These are phyloP conservation scores for Quadroppia sp. DNA, from an alignment of 2,888 invertebrate genomes.

Conservation along the genomic window DNA sequence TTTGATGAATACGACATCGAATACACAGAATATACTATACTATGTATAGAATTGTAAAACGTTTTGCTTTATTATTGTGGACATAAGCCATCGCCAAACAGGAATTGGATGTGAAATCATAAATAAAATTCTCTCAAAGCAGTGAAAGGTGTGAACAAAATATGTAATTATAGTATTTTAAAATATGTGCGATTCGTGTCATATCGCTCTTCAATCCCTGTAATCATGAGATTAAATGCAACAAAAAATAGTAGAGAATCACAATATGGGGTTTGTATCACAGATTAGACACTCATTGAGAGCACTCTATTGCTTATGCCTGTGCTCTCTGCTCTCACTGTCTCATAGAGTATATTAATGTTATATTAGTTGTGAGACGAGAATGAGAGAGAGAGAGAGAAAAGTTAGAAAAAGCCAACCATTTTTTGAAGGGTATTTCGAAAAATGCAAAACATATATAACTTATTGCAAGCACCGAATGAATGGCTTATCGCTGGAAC, in stretches of 20 bases:
- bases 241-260: conserved; percentile 28
- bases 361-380: too few relatives aligned
- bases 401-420: conserved; percentile 10
- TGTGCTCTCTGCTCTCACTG: too few relatives aligned
- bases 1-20: conserved; percentile 14
- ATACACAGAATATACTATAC: not conserved
- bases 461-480: not conserved
- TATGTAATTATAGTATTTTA: conserved; percentile 31
- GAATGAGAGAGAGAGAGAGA: not conserved
- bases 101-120: conserved; percentile 11
- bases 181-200: conserved; percentile 33
- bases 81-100: conserved; percentile 11
- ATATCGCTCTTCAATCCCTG: conserved; percentile 29
- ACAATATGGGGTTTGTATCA: conserved; percentile 30
- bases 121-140: too few relatives aligned
- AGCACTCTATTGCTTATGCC: not conserved
- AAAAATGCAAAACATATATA: not conserved
- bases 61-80: conserved; percentile 14
- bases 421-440: not conserved
- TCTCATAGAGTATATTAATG: too few relatives aligned
- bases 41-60: conserved; percentile 6
- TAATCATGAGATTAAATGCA: conserved; percentile 19
- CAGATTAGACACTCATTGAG: not conserved
- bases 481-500: not conserved
- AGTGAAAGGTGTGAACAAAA: conserved; percentile 18